These are phyloP conservation scores for Nothura maculosa DNA, from an alignment of 2,797 vertebrate species.

Conservation along the genomic window DNA sequence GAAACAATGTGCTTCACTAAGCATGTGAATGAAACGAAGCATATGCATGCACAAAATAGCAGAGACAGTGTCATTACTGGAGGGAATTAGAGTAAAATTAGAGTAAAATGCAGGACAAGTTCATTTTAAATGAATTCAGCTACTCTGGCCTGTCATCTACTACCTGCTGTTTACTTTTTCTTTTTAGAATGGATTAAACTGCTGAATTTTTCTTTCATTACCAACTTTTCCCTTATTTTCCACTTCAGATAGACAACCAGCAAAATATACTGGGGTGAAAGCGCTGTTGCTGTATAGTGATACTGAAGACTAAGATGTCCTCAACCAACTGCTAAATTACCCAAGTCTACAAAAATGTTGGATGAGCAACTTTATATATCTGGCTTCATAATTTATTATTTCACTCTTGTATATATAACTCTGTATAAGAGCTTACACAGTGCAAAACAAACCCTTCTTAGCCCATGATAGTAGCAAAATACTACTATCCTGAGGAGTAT, in stretches of 20 bases:
- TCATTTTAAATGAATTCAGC: not conserved
- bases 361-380: not conserved
- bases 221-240: not conserved
- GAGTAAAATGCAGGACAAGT: slow-evolving; percentile 27
- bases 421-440: not conserved
- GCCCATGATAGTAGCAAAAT: not conserved
- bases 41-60: slow-evolving; percentile 27
- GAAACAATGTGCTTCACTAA: slow-evolving; percentile 67
- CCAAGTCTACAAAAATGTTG: not conserved
- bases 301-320: not conserved
- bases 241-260: not conserved
- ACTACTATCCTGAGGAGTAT: not conserved
- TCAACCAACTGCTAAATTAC: not conserved
- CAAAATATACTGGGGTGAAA: not conserved
- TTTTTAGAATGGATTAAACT: not conserved
- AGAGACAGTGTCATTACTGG: slow-evolving; percentile 31
- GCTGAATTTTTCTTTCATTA: not conserved
- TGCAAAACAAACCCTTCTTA: not conserved
- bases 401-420: not conserved
- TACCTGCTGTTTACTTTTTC: slow-evolving; percentile 18
- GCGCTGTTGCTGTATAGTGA: not conserved
- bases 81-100: slow-evolving; percentile 1
- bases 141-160: not conserved
- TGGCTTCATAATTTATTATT: not conserved
- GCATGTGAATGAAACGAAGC: slow-evolving; percentile 23